Conservation (phyloP, 2,888 invertebrate genomes). For the Thalpophila matura region DNA sequence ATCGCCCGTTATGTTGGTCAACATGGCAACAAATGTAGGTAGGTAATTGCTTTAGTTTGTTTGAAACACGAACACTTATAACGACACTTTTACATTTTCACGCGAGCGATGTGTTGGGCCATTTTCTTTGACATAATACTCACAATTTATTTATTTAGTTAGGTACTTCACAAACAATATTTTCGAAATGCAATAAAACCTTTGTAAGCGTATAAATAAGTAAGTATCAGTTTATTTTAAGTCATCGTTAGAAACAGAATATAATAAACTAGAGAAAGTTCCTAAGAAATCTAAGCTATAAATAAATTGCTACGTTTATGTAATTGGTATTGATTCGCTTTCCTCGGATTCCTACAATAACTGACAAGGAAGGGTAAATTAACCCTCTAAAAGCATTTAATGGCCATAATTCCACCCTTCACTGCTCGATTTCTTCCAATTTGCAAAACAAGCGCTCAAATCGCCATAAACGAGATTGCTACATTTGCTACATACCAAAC, state of each 20-base stretch:
- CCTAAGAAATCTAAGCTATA: neutral
- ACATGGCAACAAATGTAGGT: conserved; percentile 57
- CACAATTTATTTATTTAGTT: conserved; percentile 21
- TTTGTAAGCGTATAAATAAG: neutral
- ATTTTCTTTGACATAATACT: conserved; percentile 35
- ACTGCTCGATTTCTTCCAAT: conserved; percentile 74
- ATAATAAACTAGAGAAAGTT: neutral
- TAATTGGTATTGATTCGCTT: conserved; percentile 18
- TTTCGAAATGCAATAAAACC: neutral
- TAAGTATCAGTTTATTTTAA: neutral
- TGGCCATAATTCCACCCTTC: conserved; percentile 67
- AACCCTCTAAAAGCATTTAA: conserved; percentile 49
- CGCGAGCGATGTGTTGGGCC: conserved; percentile 11
- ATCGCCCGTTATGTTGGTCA: conserved; percentile 46
- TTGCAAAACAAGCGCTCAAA: conserved; percentile 78
- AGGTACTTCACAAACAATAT: conserved; percentile 8
- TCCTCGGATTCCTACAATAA: conserved; percentile 16
- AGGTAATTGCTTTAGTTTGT: conserved; percentile 80
- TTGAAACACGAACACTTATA: conserved; percentile 68
- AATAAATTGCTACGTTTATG: conserved; percentile 1
- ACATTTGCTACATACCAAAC: conserved; percentile 74
- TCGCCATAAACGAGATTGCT: conserved; percentile 79
- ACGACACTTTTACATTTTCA: conserved; percentile 25
- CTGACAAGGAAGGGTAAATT: conserved; percentile 37
- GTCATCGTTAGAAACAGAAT: neutral